Conservation (phyloP, 2,113 vertebrate species). For the Naja naja region DNA sequence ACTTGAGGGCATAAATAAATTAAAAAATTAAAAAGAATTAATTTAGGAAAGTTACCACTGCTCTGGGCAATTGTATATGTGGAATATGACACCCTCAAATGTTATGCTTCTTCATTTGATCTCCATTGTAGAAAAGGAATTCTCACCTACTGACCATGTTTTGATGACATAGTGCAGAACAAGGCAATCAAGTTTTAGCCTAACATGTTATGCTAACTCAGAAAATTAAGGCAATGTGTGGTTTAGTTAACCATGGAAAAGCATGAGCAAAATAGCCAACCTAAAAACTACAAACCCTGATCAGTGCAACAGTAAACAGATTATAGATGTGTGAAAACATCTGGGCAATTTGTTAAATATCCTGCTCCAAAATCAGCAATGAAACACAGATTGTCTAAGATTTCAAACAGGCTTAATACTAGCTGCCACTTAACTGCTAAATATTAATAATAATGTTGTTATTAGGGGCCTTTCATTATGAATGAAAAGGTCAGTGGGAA, state of each 20-base stretch:
- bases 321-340: not conserved
- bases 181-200: not conserved
- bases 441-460: slow-evolving; percentile 37
- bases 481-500: slow-evolving; percentile 49
- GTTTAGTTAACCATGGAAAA: not conserved
- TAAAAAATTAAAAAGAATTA: not conserved
- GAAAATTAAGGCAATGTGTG: not conserved
- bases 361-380: not conserved
- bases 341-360: not conserved
- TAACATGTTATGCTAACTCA: not conserved
- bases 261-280: not conserved
- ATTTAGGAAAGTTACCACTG: not conserved
- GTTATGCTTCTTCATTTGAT: not conserved
- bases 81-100: not conserved
- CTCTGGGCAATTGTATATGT: not conserved
- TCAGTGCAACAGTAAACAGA: not conserved
- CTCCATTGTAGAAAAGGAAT: not conserved
- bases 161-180: not conserved
- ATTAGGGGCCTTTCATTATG: slow-evolving; percentile 41
- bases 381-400: not conserved
- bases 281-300: not conserved
- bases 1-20: not conserved
- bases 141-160: not conserved
- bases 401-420: not conserved
- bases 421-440: not conserved